Base-by-base conservation (phyloP, 1,140 invertebrate species). In the Antheraea pernyi region DNA sequence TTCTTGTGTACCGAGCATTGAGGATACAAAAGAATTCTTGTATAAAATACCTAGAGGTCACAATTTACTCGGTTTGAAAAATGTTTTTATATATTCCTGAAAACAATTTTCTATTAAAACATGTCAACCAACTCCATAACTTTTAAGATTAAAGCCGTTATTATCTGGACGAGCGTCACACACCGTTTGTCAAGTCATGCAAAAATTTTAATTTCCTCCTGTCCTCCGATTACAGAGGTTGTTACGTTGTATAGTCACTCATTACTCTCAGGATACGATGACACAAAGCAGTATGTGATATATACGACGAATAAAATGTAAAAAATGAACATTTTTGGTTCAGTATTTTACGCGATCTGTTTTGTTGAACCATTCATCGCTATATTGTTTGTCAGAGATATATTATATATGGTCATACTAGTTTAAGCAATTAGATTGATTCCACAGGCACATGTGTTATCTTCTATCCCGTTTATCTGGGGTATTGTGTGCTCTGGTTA, bases 181-280 rank as follows among this genome's bases (percentile, higher is more conserved):
- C 19, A 42, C 58, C 61, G 19, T 72, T 65, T 68, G 71, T 67
- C 61, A 67, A 68, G 11, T 69, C 71, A 72, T 68, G 71, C 67
- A 68, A 72, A 65, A 68, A 69, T 68, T 68, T 68, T 68, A 72
- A 68, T 72, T 69, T 66, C 71, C 59, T 65, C 42, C 59, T 13
- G 16, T 53, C 46, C 46, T 53, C 16, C 46, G 9, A 16, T 0
- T 16, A n/a, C 46, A 13, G 46, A 53, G 46, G 46, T n/a, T 53
- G 46, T 53, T 16, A 53, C 9, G 13, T n/a, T 53, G 46, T 53
- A 30, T 2, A 53, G 6, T 53, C 16, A 53, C 46, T 53, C 46
- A 53, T 16, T 53, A 13, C 46, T 53, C 16, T 53, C 46, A 53
- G 46, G 46, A 53, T 16, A 53, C 46, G 13, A n/a, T n/a, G 46